Base-by-base conservation (phyloP, 2,888 invertebrate species). In the Lamproptera curius region DNA sequence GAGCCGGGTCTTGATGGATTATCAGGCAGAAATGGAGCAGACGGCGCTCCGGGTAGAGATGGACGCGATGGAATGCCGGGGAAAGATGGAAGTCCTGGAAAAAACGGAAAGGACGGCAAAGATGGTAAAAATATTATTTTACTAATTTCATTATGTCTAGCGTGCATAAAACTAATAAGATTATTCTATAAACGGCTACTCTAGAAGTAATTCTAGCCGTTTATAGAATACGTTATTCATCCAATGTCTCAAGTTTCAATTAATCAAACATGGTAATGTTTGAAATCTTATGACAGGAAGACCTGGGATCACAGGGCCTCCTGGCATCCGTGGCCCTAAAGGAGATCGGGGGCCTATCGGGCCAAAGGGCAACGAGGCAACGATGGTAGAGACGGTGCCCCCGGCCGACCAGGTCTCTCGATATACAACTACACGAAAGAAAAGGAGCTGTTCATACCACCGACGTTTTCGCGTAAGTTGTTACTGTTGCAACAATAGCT, bases 1-100 rank as follows among this genome's bases (percentile, higher is more conserved):
- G 96, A 96, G 63, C 97, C 97, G 0, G 97, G 97, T 0, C 79
- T 97, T 26, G 95, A 95, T 62, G 97, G 97, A 0, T 91, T 95
- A 54, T 94, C 94, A 0, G 96, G 97, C 1, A 89, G 96, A 45
- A 95, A 95, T 52, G 97, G 97, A 0, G 91, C 93, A 13, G 95
- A 95, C 61, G 95, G 95, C 0, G 88, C 90, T 1, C 89, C 96
- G 52, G 97, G 96, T 1, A 89, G 89, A 52, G 93, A 94, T 0
- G 95, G 95, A 0, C 76, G 89, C 2, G 90, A 94, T 57, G 95
- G 95, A 0, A 83, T 79, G 1, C 90, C 93, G 1, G 93, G 92
- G 1, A 87, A 89, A 51, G 89, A 92, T 58, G 91, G 94, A 42
- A 91, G 90, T 53, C 92, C 94, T 53, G 95, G 95, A 28, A 91